These are phyloP conservation scores for Oscheius myriophilus DNA, from an alignment of 2,888 invertebrate species.

Conservation along the genomic window DNA sequence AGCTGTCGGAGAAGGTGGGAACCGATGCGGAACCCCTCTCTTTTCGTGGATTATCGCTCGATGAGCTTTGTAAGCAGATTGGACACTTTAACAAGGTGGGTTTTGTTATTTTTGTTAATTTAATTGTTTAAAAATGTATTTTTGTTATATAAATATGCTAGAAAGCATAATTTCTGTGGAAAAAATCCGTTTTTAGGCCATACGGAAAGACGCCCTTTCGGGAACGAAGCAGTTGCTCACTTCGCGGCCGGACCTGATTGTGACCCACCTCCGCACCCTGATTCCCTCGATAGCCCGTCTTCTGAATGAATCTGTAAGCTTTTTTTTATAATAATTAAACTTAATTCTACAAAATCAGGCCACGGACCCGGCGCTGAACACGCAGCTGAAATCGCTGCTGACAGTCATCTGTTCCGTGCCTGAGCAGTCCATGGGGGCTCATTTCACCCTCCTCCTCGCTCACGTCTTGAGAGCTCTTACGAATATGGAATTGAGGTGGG, in stretches of 20 bases:
- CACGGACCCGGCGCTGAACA: background rate
- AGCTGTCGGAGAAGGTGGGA: conserved; percentile 48
- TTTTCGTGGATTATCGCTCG: conserved; percentile 53
- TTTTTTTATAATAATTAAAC: background rate
- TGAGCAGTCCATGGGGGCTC: conserved; percentile 52
- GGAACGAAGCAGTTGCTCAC: conserved; percentile 57
- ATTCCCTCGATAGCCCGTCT: conserved; percentile 53
- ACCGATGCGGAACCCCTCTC: conserved; percentile 42
- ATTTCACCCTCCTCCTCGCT: conserved; percentile 57
- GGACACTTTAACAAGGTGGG: conserved; percentile 60
- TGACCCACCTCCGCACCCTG: conserved; percentile 44
- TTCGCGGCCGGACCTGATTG: conserved; percentile 47
- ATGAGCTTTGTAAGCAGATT: conserved; percentile 59
- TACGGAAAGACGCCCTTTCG: conserved; percentile 51
- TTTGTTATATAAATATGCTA: no score
- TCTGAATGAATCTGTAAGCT: conserved; percentile 41
- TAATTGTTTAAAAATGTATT: no score
- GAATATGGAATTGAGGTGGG: conserved; percentile 45
- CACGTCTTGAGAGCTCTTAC: conserved; percentile 53
- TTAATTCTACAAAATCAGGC: conserved; percentile 2
- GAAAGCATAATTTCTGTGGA: background rate
- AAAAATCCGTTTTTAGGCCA: conserved; percentile 35
- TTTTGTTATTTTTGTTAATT: background rate
- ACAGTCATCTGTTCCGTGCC: conserved; percentile 49
- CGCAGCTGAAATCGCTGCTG: conserved; percentile 28